Conservation (phyloP, 2,888 invertebrate species). For the Scrobipalpa atriplicella region DNA sequence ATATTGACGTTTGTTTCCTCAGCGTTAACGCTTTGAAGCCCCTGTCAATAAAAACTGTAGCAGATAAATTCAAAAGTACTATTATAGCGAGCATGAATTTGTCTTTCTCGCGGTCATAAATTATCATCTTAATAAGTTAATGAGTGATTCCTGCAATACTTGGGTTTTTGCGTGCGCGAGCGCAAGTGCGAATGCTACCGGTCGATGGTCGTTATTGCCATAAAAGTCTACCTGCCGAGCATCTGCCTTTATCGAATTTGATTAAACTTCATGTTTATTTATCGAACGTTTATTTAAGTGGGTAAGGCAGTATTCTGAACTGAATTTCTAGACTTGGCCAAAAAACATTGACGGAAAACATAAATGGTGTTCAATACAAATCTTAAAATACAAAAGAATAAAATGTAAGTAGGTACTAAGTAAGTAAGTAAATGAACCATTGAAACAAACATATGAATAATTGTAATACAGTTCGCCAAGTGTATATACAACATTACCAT, state of each 20-base stretch:
- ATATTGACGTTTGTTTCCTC: slow-evolving; percentile 28
- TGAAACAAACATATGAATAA: background rate
- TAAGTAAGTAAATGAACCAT: too few species aligned
- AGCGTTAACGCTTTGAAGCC: slow-evolving; percentile 19
- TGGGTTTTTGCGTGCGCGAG: slow-evolving; percentile 64
- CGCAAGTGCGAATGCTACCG: slow-evolving; percentile 64
- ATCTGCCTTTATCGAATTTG: slow-evolving; percentile 81
- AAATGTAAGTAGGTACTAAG: too few species aligned
- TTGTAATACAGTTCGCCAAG: background rate
- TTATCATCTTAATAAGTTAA: slow-evolving; percentile 81
- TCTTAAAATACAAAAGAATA: background rate
- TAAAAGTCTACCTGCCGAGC: slow-evolving; percentile 64
- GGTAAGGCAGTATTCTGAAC: slow-evolving; percentile 26
- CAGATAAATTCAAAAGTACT: slow-evolving; percentile 46
- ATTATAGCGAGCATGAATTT: slow-evolving; percentile 67
- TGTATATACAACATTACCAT: slow-evolving; percentile 26
- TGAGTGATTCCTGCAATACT: slow-evolving; percentile 76
- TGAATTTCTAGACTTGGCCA: slow-evolving; percentile 11
- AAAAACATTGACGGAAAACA: background rate
- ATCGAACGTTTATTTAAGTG: slow-evolving; percentile 55
- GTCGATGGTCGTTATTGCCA: slow-evolving; percentile 68
- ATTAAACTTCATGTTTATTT: slow-evolving; percentile 81
- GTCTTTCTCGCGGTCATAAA: slow-evolving; percentile 69
- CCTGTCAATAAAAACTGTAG: slow-evolving; percentile 43
- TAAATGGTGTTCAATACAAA: background rate